Evolutionary conservation across 2,113 vertebrate species (phyloP), one percentile per base, ranked within the genome.

Genomic region (Xiphorhynchus elegans): DNA sequence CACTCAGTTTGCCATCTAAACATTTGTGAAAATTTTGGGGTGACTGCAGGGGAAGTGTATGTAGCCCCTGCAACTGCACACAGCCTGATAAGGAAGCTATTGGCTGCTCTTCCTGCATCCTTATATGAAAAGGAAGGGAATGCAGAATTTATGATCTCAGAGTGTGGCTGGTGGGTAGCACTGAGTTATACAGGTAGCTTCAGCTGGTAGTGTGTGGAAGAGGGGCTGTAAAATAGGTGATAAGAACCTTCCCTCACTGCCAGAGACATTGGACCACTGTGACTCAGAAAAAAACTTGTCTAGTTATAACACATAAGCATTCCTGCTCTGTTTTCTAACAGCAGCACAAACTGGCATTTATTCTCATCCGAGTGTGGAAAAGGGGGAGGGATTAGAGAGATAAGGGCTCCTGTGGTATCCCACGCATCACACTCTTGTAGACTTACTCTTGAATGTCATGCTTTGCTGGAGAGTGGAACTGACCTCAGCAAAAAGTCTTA

Each of bases 161-260:
- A 15, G 3, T 63, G 9, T 19, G 35, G 26, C 35, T 78, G 29
- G 6, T 72, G 11, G 8, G 33, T 42, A 37, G 47, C 35, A 33
- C 17, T 82, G 47, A 87, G 8, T 55, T 68, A 14, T 0, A 14
- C 7, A 55, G 37, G 6, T 49, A 72, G 35, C 49, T 85, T 60
- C n/a, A 62, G 55, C 25, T 35, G 16, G 63, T 49, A 75, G 17
- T 44, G 8, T 10, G 14, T 94, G 35, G 19, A 55, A 35, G 39
- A 58, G 26, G 17, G 17, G 4, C 12, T 60, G 13, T 56, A 56
- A 63, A 80, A 70, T 16, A 5, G 1, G 5, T 62, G 17, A 31
- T 72, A 19, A 0, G 2, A 37, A 25, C 26, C 11, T 62, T 58
- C 18, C 64, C 53, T 76, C 7, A 25, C 31, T 2, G 1, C 17